Percentiles rank a stretch among this genome's conserved stretches.
phyloP scores from a whole-genome alignment of 2,797 vertebrate genomes.

The Lepus townsendii region DNA sequence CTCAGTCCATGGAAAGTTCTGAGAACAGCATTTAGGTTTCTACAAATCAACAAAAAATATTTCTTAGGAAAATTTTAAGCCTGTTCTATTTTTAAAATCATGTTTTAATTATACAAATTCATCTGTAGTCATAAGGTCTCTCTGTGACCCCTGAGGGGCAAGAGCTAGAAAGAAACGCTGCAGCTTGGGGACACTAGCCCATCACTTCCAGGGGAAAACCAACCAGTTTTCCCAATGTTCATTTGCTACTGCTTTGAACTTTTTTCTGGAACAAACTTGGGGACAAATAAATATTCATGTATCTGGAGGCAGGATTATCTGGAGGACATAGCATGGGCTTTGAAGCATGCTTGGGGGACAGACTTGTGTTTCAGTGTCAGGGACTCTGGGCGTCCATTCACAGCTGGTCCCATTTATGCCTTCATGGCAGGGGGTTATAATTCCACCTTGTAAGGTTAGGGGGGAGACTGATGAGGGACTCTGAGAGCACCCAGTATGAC shows the following conservation, averaged over 20 bases:
- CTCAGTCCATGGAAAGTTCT: not conserved
- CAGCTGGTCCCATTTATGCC: not conserved
- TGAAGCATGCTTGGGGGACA: not conserved
- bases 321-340: not conserved
- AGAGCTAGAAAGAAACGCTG: not conserved
- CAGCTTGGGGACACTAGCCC: not conserved
- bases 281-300: conserved; percentile 39
- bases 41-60: conserved; percentile 32
- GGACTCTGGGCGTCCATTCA: not conserved
- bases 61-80: conserved; percentile 5
- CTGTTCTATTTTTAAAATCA: conserved; percentile 39
- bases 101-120: not conserved
- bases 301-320: not conserved
- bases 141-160: not conserved
- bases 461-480: not conserved
- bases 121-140: not conserved
- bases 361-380: not conserved
- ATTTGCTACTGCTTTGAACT: not conserved
- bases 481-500: not conserved
- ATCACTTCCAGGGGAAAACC: not conserved
- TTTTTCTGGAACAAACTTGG: conserved; percentile 44
- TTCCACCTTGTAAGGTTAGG: not conserved
- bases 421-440: not conserved
- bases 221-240: not conserved
- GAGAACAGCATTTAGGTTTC: not conserved